A percentile compares a stretch with the other conserved stretches of the same genome.
These are phyloP conservation scores for Montipora efflorescens DNA, from an alignment of 64 coral and sea anemone genomes.

Conservation along the genomic window DNA sequence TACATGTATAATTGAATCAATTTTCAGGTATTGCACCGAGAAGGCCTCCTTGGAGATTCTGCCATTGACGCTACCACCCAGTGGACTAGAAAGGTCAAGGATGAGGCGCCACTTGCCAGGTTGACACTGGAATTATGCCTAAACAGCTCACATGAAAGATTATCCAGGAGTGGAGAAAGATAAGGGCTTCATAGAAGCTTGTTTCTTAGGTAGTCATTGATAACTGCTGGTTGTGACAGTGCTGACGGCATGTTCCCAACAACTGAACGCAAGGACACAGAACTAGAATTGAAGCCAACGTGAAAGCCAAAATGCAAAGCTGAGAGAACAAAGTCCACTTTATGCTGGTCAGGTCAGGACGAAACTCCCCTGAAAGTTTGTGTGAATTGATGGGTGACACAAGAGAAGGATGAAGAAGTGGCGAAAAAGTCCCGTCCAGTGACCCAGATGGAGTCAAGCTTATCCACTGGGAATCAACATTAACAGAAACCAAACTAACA, in stretches of 20 bases:
- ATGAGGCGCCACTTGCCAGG: no score
- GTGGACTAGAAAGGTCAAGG: no score
- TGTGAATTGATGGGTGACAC: not conserved
- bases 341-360: not conserved
- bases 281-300: not conserved
- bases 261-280: not conserved
- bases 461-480: not conserved
- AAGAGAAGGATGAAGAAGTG: not conserved
- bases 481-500: not conserved
- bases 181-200: no score
- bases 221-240: no score
- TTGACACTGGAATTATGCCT: no score
- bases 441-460: not conserved
- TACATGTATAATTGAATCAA: not conserved
- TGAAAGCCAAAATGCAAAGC: not conserved
- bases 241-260: constrained; percentile 5
- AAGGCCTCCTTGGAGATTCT: not conserved
- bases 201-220: no score
- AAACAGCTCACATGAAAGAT: no score
- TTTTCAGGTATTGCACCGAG: not conserved
- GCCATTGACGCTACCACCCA: no score
- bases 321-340: not conserved
- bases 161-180: no score
- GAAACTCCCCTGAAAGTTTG: not conserved
- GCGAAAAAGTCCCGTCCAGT: not conserved